Evolutionary conservation across 2,113 vertebrate genomes (phyloP), one percentile per base, ranked within the genome.

Genomic region (Melanerpes aurifrons): DNA sequence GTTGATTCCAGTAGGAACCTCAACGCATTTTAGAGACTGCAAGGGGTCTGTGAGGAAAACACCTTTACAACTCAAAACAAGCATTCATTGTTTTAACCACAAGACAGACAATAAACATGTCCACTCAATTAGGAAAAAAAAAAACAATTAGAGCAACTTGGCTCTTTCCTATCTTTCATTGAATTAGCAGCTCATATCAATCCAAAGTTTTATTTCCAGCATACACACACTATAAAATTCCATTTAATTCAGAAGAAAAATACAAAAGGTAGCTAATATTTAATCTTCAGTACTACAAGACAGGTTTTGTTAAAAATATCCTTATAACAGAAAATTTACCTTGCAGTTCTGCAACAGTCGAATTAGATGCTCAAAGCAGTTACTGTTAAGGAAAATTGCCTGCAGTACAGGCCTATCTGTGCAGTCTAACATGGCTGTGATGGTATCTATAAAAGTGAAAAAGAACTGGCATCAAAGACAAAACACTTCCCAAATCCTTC

Each of bases 301-400:
- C 5, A 77, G 12, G 7, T 43, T 86, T 83, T 86, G 40, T 92
- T 80, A 64, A 78, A 67, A 47, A n/a, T 15, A n/a, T 6, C 24
- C 17, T 48, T 63, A 28, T 69, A 90, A 90, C 17, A 50, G 68
- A 92, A 90, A 90, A 73, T 83, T 95, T 98, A 99, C 99, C 99
- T 99, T 99, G 98, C 99, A 99, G 96, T 99, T 99, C 97, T 99
- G 99, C 83, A 99, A 96, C 67, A 99, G 98, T 72, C 99, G 97
- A 74, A 98, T 99, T 89, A 99, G 98, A 97, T 99, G 99, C 96
- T 99, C 99, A 93, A 99, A 99, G 94, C 99, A 99, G 97, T 99
- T 99, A 87, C 99, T 99, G 93, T 99, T 99, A 95, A 99, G 98
- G 97, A 99, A 99, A 98, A 99, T 98, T 82, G 99, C 99, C 97